A percentile compares a stretch with the other conserved stretches of the same genome.
phyloP scores from a whole-genome alignment of 2,888 invertebrate species.

The Drosophila quinaria region DNA sequence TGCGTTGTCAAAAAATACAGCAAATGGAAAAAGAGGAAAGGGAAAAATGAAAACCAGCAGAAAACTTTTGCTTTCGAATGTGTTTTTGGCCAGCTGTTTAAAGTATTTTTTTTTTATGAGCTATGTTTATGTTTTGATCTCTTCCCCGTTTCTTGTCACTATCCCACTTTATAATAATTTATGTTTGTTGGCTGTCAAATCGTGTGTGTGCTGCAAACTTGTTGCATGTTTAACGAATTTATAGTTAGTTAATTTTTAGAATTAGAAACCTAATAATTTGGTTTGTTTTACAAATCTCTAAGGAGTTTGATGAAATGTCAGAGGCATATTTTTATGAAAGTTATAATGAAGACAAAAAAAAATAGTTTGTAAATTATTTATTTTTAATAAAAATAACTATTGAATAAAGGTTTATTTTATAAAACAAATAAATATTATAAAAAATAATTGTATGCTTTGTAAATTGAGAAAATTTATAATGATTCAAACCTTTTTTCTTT shows the following conservation, averaged over 20 bases:
- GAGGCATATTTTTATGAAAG: no score
- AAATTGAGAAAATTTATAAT: constrained; percentile 3
- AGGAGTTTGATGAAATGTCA: no score
- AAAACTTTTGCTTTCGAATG: constrained; percentile 56
- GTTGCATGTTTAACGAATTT: constrained; percentile 25
- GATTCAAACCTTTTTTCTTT: constrained; percentile 67
- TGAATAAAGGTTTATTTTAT: no score
- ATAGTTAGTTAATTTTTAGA: constrained; percentile 6
- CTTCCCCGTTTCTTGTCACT: not conserved
- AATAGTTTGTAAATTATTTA: no score
- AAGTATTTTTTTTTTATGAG: constrained; percentile 60
- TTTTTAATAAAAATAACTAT: no score
- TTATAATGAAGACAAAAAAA: no score
- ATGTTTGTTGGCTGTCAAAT: constrained; percentile 47
- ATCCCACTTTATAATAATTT: constrained; percentile 53
- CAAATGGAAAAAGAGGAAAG: constrained; percentile 16
- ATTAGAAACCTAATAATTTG: not conserved
- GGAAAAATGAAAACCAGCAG: constrained; percentile 31
- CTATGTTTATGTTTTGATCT: constrained; percentile 62
- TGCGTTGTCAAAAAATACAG: constrained; percentile 61
- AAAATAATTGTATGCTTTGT: not conserved
- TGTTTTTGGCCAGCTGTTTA: constrained; percentile 46
- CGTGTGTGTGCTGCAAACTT: constrained; percentile 50
- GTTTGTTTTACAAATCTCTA: not conserved
- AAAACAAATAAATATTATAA: no score